Percentiles rank a stretch among this genome's conserved stretches.
These are phyloP conservation scores for Pithys albifrons DNA, from an alignment of 2,113 vertebrate genomes.

Conservation along the genomic window DNA sequence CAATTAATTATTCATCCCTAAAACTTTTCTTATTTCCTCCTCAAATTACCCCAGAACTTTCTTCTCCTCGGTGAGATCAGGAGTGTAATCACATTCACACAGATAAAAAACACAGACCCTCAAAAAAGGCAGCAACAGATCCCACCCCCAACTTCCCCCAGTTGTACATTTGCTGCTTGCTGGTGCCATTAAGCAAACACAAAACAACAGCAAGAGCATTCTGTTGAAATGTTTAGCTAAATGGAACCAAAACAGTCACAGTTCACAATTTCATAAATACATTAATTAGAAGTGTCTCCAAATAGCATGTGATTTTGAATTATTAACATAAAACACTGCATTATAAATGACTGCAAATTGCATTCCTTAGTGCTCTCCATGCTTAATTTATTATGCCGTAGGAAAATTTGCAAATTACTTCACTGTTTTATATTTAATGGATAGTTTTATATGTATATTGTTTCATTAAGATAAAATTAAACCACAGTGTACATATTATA, in stretches of 20 bases:
- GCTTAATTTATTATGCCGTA: conserved; percentile 85
- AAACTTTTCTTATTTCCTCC: conserved; percentile 60
- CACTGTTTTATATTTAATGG: conserved; percentile 79
- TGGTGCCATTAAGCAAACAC: conserved; percentile 76
- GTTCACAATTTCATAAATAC: conserved; percentile 88
- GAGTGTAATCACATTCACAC: neutral
- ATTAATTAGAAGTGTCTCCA: conserved; percentile 87
- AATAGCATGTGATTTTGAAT: conserved; percentile 88
- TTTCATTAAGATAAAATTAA: conserved; percentile 81
- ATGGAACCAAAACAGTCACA: conserved; percentile 86
- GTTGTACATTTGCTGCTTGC: conserved; percentile 69
- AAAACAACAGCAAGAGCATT: conserved; percentile 77
- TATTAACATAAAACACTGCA: conserved; percentile 87
- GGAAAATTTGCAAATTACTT: conserved; percentile 84
- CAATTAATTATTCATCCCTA: conserved; percentile 77
- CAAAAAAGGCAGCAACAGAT: neutral
- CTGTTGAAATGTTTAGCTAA: conserved; percentile 84
- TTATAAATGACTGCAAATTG: conserved; percentile 88
- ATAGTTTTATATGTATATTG: conserved; percentile 80
- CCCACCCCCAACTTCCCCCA: conserved; percentile 64
- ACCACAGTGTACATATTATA: conserved; percentile 65
- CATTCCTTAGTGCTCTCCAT: conserved; percentile 82
- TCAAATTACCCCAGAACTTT: conserved; percentile 41
- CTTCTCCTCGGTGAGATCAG: neutral
- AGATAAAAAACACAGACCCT: conserved; percentile 5